Conservation (phyloP, 2,888 invertebrate species). For the Taenaris catops region DNA sequence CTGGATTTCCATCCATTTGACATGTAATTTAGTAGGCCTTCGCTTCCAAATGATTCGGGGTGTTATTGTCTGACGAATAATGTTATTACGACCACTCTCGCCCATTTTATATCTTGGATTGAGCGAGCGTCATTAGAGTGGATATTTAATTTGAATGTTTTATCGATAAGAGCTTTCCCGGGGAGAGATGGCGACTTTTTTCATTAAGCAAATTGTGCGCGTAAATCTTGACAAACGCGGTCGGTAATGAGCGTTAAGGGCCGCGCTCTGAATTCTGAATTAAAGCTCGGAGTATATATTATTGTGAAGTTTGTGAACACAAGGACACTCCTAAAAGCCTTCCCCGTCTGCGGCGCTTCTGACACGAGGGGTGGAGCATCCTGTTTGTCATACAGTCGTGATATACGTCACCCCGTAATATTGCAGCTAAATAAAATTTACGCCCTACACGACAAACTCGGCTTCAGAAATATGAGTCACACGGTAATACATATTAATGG, state of each 20-base stretch:
- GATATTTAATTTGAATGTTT: constrained; percentile 55
- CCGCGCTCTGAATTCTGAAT: constrained; percentile 21
- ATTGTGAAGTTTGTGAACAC: constrained; percentile 16
- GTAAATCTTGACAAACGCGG: constrained; percentile 45
- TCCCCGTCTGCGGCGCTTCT: constrained; percentile 26
- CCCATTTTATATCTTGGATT: constrained; percentile 35
- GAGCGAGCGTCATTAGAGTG: constrained; percentile 43
- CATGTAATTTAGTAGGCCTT: constrained; percentile 61
- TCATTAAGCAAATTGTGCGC: constrained; percentile 39
- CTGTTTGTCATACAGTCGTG: constrained; percentile 48
- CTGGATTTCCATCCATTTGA: constrained; percentile 67
- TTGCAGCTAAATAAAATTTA: constrained; percentile 7
- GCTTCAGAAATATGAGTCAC: constrained; percentile 18
- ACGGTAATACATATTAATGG: constrained; percentile 17
- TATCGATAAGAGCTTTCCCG: constrained; percentile 26
- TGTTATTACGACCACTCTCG: constrained; percentile 45
- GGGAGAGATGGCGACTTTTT: constrained; percentile 22
- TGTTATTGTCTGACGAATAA: constrained; percentile 62
- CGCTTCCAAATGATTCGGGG: constrained; percentile 46
- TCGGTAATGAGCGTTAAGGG: constrained; percentile 29
- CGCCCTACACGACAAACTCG: constrained; percentile 12
- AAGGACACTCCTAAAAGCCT: constrained; percentile 43
- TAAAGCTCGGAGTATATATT: constrained; percentile 5
- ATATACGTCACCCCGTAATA: constrained; percentile 25
- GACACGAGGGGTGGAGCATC: constrained; percentile 37